Evolutionary conservation across 2,888 invertebrate genomes (phyloP).

Genomic region (Neuroscelio doddi): DNA sequence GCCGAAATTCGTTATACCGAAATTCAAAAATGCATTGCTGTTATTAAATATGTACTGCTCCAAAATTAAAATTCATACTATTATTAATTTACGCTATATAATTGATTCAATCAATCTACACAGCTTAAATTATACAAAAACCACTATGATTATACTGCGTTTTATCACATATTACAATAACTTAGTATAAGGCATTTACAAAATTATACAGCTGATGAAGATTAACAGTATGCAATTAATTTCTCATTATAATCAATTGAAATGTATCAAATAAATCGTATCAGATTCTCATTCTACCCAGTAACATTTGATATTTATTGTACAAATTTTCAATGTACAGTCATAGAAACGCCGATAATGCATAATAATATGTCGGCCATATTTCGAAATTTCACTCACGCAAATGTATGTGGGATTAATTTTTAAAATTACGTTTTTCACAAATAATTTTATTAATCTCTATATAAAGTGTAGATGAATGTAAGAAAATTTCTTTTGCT

Average conservation of each 20-base stretch:
- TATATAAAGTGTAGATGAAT: constrained; percentile 33
- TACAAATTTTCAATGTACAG: constrained; percentile 9
- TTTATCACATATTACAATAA: too few species aligned
- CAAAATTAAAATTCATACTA: too few species aligned
- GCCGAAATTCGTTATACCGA: too few species aligned
- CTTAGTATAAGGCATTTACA: background rate
- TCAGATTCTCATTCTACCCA: background rate
- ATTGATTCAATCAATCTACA: too few species aligned
- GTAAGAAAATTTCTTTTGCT: constrained; percentile 34
- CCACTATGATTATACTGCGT: too few species aligned
- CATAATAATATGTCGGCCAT: constrained; percentile 29
- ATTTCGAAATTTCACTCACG: constrained; percentile 27
- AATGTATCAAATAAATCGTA: background rate
- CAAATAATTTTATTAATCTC: constrained; percentile 42
- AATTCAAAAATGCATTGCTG: too few species aligned
- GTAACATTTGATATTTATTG: constrained; percentile 1
- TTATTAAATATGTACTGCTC: too few species aligned
- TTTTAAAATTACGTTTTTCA: constrained; percentile 28
- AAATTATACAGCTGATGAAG: background rate
- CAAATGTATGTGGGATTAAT: constrained; percentile 36
- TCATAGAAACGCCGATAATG: constrained; percentile 32
- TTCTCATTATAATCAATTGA: constrained; percentile 1
- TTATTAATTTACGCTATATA: too few species aligned
- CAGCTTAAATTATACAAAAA: too few species aligned
- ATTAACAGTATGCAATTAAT: background rate